Evolutionary conservation across 2,888 invertebrate species (phyloP).

Genomic region (Archips xylosteana): DNA sequence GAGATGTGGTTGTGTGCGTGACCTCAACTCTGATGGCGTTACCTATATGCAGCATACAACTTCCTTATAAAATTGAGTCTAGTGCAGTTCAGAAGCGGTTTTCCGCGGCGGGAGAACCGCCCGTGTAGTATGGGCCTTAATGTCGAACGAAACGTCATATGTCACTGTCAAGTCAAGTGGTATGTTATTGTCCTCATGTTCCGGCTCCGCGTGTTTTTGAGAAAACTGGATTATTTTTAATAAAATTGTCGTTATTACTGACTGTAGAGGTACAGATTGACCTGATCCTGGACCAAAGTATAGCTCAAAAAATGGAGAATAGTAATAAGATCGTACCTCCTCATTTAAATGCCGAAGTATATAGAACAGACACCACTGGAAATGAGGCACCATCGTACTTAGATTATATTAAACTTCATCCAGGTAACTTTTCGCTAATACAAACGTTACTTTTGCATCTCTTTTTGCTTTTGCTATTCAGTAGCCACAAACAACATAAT

Average conservation of each 20-base stretch:
- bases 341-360: slow-evolving; percentile 80
- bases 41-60: too few species aligned
- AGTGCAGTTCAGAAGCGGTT: too few species aligned
- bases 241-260: not conserved
- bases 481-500: too few species aligned
- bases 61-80: too few species aligned
- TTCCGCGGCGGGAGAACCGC: too few species aligned
- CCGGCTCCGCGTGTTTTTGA: not conserved
- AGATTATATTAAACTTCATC: slow-evolving; percentile 70
- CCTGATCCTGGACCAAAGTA: not conserved
- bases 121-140: too few species aligned
- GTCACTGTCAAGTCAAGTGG: not conserved
- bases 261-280: not conserved
- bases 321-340: slow-evolving; percentile 73
- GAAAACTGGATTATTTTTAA: not conserved
- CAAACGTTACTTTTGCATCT: not conserved
- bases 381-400: slow-evolving; percentile 68
- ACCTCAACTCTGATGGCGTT: too few species aligned
- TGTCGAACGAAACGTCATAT: not conserved
- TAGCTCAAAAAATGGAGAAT: slow-evolving; percentile 63
- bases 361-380: slow-evolving; percentile 72
- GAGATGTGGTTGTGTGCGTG: too few species aligned
- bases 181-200: not conserved
- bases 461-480: too few species aligned
- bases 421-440: slow-evolving; percentile 56